Base-by-base conservation (phyloP, 2,888 invertebrate species). In the Cylindroiulus punctatus region DNA sequence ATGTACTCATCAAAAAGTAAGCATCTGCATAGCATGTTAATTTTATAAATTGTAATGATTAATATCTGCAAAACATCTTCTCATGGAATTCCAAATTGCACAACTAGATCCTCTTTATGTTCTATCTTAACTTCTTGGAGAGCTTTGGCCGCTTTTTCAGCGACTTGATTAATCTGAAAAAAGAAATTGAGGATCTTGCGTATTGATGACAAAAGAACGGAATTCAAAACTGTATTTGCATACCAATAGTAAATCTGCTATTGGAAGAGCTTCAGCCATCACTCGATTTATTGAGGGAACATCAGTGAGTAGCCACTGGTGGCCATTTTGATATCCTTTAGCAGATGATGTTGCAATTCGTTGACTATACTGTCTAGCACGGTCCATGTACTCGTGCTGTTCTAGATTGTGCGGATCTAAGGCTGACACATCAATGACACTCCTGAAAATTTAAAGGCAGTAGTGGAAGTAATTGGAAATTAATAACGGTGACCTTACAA, bases 401-500 rank as follows among this genome's bases (percentile, higher is more conserved):
- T 97, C 97, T 87, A 97, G 92, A 89, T 95, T 95, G 91, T 96
- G 96, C 14, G 96, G 95, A 88, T 97, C 97, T 88, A 97, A 93
- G 2, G 97, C 96, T 85, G 96, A 95, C n/a, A 97, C 97, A 92
- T 97, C 97, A 89, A 97, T 97, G 87, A 97, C 96, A 92, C 97
- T 96, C 87, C 97, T 97, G 91, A 12, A 92, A 40, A 26, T 8
- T 52, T 10, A 2, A 32, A 26, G 17, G 10, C 42, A 30, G 30
- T 52, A 47, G 36, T 84, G 40, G 22, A 83, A 40, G 32, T 17
- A 83, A 30, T 83, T 83, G n/a, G 36, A 10, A 83, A 17, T 83
- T n/a, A n/a, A n/a, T n/a, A n/a, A n/a, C n/a, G n/a, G n/a, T n/a
- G n/a, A n/a, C n/a, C n/a, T n/a, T n/a, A n/a, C n/a, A n/a, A n/a